Conservation (phyloP, 1,140 invertebrate genomes). For the Heliconius congener region DNA sequence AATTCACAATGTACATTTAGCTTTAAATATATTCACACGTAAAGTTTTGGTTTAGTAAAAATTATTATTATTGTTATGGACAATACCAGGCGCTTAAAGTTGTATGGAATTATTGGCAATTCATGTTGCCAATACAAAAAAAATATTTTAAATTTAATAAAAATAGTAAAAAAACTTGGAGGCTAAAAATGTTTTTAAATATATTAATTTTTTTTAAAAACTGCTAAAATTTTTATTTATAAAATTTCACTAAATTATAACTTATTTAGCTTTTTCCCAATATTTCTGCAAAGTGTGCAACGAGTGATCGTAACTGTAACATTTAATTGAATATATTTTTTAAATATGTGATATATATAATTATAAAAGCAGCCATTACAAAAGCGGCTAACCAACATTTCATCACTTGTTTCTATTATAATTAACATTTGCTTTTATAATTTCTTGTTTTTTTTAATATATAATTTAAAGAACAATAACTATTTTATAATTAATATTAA, state of each 20-base stretch:
- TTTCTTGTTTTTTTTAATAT: background rate
- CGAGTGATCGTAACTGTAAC: slow-evolving; percentile 22
- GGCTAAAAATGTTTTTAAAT: too few relatives aligned
- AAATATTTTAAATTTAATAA: background rate
- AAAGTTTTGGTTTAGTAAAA: background rate
- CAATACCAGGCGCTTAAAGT: slow-evolving; percentile 15
- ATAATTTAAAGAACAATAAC: slow-evolving; percentile 17
- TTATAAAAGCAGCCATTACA: background rate
- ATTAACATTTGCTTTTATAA: too few relatives aligned
- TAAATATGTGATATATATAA: background rate
- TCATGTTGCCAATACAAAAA: background rate
- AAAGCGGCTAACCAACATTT: background rate
- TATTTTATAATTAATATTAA: background rate
- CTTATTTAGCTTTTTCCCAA: background rate
- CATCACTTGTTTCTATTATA: background rate
- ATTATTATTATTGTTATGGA: background rate
- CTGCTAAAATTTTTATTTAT: background rate
- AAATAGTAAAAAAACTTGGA: background rate
- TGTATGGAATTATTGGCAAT: background rate
- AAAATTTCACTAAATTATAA: background rate
- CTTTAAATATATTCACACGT: slow-evolving; percentile 18
- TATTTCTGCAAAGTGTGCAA: slow-evolving; percentile 30
- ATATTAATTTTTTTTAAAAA: background rate
- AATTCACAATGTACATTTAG: slow-evolving; percentile 6
- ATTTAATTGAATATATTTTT: slow-evolving; percentile 11